Conservation (phyloP, 1,140 invertebrate genomes). For the Lordiphosa stackelbergi region DNA sequence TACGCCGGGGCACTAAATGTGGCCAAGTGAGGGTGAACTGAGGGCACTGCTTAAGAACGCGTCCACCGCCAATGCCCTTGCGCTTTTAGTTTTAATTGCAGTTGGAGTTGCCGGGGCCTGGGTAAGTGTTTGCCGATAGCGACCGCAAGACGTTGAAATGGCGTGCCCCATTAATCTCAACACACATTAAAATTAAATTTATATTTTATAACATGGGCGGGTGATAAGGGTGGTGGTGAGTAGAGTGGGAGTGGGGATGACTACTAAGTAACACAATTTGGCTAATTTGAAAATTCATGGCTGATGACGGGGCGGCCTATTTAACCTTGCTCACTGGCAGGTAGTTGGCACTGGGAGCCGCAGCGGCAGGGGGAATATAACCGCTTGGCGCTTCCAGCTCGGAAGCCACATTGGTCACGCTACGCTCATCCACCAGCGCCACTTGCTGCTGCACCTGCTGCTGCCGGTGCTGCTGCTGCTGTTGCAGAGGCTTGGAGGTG, state of each 20-base stretch:
- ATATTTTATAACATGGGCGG: constrained; percentile 53
- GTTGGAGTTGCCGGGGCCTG: background rate
- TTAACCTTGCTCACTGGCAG: constrained; percentile 61
- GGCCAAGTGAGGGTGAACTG: constrained; percentile 22
- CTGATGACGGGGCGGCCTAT: constrained; percentile 11
- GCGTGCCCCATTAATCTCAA: constrained; percentile 55
- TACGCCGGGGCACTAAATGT: constrained; percentile 48
- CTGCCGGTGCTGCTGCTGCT: constrained; percentile 8
- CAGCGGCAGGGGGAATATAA: constrained; percentile 44
- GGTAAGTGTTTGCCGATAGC: constrained; percentile 44
- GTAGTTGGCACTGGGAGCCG: constrained; percentile 43
- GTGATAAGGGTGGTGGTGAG: constrained; percentile 2
- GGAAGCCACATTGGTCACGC: constrained; percentile 11
- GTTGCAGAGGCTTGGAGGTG: constrained; percentile 34
- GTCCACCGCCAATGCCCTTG: constrained; percentile 45
- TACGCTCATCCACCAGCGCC: constrained; percentile 35
- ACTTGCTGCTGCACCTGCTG: constrained; percentile 26
- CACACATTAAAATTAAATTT: constrained; percentile 64
- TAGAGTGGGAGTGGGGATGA: too few relatives aligned
- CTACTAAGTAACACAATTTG: constrained; percentile 57
- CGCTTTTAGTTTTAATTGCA: constrained; percentile 70
- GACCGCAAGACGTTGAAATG: constrained; percentile 40
- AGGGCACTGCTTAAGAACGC: constrained; percentile 30
- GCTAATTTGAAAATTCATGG: constrained; percentile 49
- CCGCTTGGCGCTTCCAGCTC: constrained; percentile 41